Percentiles rank a stretch among this genome's conserved stretches.
Conservation (phyloP, 2,888 invertebrate species). For the Agonopterix alstromeriana region DNA sequence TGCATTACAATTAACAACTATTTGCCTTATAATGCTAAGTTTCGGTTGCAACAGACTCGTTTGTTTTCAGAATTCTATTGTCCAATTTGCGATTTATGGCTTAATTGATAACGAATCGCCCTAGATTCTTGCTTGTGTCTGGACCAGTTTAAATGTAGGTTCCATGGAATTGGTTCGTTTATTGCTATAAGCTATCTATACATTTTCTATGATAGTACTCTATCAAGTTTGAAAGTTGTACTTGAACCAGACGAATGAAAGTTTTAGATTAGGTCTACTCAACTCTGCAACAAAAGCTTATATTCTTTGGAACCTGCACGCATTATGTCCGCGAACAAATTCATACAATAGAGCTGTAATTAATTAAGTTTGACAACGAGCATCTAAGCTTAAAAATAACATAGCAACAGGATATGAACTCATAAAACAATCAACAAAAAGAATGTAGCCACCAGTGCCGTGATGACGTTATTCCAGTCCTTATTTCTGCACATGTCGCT, state of each 20-base stretch:
- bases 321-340: no score
- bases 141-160: conserved; percentile 41
- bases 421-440: conserved; percentile 1
- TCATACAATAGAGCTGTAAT: no score
- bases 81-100: conserved; percentile 33
- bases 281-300: no score
- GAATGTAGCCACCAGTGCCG: not conserved
- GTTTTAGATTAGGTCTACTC: no score
- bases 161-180: conserved; percentile 22
- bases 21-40: conserved; percentile 27
- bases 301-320: no score
- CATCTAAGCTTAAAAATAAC: no score
- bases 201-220: no score
- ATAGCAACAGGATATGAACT: no score
- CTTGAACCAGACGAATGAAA: no score
- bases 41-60: conserved; percentile 16
- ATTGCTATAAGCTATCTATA: conserved; percentile 13
- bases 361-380: no score
- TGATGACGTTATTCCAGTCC: conserved; percentile 7
- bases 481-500: conserved; percentile 11
- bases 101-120: conserved; percentile 39
- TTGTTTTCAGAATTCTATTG: conserved; percentile 23
- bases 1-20: conserved; percentile 37
- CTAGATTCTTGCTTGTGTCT: conserved; percentile 36
- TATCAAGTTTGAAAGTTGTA: no score